Conservation (phyloP, 2,113 vertebrate species). For the Protomyctophum bolini region DNA sequence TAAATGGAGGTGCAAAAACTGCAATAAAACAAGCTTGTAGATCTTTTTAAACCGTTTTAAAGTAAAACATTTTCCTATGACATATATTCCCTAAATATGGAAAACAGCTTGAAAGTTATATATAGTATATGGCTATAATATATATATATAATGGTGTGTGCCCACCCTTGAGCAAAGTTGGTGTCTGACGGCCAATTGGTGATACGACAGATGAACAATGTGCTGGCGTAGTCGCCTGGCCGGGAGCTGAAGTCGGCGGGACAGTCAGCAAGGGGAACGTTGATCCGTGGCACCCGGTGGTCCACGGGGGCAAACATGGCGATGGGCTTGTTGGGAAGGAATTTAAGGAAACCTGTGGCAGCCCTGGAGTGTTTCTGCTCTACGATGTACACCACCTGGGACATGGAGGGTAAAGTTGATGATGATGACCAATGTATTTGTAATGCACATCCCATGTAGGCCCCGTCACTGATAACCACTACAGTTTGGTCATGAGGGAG, state of each 20-base stretch:
- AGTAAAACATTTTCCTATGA: no score
- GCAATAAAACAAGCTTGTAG: no score
- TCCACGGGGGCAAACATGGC: slow-evolving; percentile 95
- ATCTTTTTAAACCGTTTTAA: no score
- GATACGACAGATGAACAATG: slow-evolving; percentile 91
- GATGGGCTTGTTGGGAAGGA: slow-evolving; percentile 88
- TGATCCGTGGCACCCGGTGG: slow-evolving; percentile 91
- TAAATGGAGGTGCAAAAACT: no score
- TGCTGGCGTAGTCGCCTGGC: slow-evolving; percentile 84
- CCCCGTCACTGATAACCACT: no score
- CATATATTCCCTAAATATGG: no score
- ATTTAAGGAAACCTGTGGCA: slow-evolving; percentile 90
- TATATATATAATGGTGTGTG: slow-evolving; percentile 15
- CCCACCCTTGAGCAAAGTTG: slow-evolving; percentile 93
- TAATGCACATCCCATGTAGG: no score
- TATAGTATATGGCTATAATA: no score
- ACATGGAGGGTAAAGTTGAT: not conserved
- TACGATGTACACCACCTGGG: slow-evolving; percentile 92
- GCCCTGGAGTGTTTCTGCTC: slow-evolving; percentile 95
- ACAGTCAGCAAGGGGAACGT: slow-evolving; percentile 88
- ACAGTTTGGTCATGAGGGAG: no score
- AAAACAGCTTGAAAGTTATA: no score
- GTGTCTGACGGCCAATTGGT: slow-evolving; percentile 88
- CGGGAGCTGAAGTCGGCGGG: slow-evolving; percentile 84
- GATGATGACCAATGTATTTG: no score